These are phyloP conservation scores for Calcarius lapponicus DNA, from an alignment of 2,797 vertebrate genomes.

Conservation along the genomic window DNA sequence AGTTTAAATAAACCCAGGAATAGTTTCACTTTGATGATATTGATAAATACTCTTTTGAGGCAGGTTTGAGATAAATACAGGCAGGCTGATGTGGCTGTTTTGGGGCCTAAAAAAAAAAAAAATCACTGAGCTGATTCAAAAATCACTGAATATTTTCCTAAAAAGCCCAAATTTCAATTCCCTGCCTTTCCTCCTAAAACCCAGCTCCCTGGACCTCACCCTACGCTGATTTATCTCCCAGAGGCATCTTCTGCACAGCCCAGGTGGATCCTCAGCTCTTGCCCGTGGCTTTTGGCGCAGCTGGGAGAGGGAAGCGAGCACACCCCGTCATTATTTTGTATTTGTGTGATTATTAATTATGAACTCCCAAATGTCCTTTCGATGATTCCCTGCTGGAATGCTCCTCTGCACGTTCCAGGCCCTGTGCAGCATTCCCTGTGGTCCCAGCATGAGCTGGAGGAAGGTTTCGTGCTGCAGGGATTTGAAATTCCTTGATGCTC, in stretches of 20 bases:
- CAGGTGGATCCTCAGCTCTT: not conserved
- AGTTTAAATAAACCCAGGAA: not conserved
- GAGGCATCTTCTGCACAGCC: not conserved
- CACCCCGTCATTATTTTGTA: not conserved
- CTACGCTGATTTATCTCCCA: not conserved
- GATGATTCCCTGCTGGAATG: not conserved
- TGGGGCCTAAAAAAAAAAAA: not conserved
- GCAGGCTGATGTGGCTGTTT: not conserved
- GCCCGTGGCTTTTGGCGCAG: not conserved
- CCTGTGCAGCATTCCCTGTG: not conserved
- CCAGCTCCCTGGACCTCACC: not conserved
- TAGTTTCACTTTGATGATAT: not conserved
- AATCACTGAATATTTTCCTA: not conserved
- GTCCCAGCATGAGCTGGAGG: not conserved
- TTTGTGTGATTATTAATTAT: not conserved
- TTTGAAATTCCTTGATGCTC: not conserved
- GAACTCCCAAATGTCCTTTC: not conserved
- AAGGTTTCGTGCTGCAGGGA: not conserved
- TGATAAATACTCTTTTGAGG: not conserved
- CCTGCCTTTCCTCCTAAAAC: not conserved
- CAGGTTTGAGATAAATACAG: not conserved
- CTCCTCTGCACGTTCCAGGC: not conserved
- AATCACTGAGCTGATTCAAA: not conserved
- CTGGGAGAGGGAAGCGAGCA: not conserved
- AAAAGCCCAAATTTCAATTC: not conserved